Percentiles rank a stretch among this genome's conserved stretches.
phyloP scores from a whole-genome alignment of 1,140 invertebrate species.

The Coelopa frigida region DNA sequence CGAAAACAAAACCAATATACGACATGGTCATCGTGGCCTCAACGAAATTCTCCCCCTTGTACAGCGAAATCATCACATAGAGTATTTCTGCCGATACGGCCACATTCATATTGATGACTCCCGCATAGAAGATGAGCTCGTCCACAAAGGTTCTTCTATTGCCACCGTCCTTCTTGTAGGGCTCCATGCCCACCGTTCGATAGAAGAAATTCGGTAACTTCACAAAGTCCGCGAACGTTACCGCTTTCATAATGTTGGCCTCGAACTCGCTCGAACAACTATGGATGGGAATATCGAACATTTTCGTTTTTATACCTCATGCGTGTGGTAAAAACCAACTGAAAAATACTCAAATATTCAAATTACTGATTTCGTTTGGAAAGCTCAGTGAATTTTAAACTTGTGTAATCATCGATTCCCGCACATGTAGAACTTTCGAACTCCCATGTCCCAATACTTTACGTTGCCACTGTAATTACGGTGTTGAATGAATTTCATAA shows the following conservation, averaged over 20 bases:
- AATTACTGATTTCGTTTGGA: no score
- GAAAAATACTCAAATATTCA: no score
- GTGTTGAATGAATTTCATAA: no score
- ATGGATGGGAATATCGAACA: no score
- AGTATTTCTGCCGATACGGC: slow-evolving; percentile 16
- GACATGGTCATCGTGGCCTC: slow-evolving; percentile 30
- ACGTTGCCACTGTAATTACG: no score
- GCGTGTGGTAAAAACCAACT: no score
- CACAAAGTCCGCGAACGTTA: slow-evolving; percentile 8
- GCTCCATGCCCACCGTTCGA: slow-evolving; percentile 8
- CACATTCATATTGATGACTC: slow-evolving; percentile 21
- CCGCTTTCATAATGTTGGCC: not conserved
- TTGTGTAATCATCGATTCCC: no score
- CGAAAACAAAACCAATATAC: slow-evolving; percentile 31
- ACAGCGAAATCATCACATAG: slow-evolving; percentile 19
- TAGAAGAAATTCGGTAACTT: slow-evolving; percentile 12
- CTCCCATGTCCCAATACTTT: no score
- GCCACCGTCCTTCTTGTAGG: not conserved
- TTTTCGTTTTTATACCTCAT: no score
- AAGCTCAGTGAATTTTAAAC: no score
- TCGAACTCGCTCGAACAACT: no score
- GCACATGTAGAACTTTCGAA: no score
- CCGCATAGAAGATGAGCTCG: slow-evolving; percentile 21
- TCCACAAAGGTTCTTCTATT: not conserved
- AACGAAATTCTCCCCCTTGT: slow-evolving; percentile 16